A percentile compares a stretch with the other conserved stretches of the same genome.
Evolutionary conservation across 2,888 invertebrate genomes (phyloP).

Genomic region (Tenthredo livida): DNA sequence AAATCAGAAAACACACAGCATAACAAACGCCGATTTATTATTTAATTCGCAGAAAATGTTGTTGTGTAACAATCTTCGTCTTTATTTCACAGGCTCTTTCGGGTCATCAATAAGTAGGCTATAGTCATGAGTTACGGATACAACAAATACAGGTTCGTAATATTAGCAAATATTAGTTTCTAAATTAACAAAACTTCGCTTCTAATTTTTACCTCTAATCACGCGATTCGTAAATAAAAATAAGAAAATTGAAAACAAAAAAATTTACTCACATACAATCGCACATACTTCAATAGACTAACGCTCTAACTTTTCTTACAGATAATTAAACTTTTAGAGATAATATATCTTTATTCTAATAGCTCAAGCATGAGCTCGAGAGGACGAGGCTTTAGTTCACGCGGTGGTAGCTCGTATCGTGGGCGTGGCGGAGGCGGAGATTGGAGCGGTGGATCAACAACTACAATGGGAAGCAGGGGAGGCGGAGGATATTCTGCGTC

Average conservation of each 20-base stretch:
- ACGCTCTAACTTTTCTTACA: slow-evolving; percentile 34
- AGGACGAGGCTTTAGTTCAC: slow-evolving; percentile 72
- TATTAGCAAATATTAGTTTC: not conserved
- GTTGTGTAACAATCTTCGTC: slow-evolving; percentile 54
- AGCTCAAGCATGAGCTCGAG: slow-evolving; percentile 74
- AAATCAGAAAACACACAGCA: not conserved
- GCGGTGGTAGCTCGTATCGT: slow-evolving; percentile 73
- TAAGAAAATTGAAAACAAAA: not conserved
- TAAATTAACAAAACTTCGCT: not conserved
- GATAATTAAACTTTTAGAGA: slow-evolving; percentile 19
- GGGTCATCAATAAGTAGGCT: slow-evolving; percentile 59
- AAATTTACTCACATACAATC: not conserved
- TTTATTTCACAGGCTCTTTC: slow-evolving; percentile 64
- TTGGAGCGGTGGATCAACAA: slow-evolving; percentile 67
- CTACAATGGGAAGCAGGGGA: slow-evolving; percentile 68
- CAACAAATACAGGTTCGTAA: slow-evolving; percentile 73
- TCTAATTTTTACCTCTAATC: not conserved
- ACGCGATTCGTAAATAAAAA: slow-evolving; percentile 29
- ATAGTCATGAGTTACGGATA: slow-evolving; percentile 72
- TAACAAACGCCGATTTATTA: not conserved
- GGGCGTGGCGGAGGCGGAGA: slow-evolving; percentile 70
- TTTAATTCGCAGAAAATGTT: too few species aligned
- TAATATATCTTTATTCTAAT: slow-evolving; percentile 15
- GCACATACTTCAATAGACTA: not conserved
- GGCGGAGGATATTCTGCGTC: slow-evolving; percentile 73